phyloP scores from a whole-genome alignment of 2,113 vertebrate species.

The Erinaceus europaeus region DNA sequence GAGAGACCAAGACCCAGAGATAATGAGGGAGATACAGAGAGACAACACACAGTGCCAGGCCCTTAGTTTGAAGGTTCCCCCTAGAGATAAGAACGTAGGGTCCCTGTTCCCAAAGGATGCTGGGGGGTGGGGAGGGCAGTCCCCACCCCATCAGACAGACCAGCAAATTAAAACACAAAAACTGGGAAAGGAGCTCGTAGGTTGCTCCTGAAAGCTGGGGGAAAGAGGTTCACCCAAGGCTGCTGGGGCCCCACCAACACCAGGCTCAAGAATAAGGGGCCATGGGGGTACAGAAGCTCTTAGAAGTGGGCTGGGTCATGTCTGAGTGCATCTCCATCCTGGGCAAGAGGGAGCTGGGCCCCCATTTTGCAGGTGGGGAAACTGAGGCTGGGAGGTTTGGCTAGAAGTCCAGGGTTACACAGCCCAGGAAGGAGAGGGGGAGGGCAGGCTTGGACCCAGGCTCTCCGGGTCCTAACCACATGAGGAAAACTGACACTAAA shows the following conservation, averaged over 20 bases:
- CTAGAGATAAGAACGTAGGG: too few species aligned
- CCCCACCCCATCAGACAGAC: background rate
- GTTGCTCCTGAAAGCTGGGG: too few species aligned
- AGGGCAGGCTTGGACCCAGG: background rate
- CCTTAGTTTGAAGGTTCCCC: too few species aligned
- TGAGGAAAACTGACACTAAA: fast-evolving
- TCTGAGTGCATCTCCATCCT: fast-evolving
- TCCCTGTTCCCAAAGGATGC: too few species aligned
- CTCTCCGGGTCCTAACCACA: background rate
- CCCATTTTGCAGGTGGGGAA: background rate
- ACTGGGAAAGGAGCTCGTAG: too few species aligned
- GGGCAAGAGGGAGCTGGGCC: fast-evolving
- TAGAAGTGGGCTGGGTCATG: background rate
- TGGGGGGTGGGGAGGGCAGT: too few species aligned
- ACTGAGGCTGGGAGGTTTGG: background rate
- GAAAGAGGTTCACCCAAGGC: too few species aligned
- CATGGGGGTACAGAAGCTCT: fast-evolving
- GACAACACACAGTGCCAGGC: too few species aligned
- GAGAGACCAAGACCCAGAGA: background rate
- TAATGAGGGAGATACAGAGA: fast-evolving
- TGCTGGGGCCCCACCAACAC: background rate
- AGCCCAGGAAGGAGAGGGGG: background rate
- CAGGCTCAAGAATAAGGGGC: background rate
- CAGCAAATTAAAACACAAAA: too few species aligned
- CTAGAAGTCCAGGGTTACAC: background rate